phyloP scores from a whole-genome alignment of 2,888 invertebrate species.

The Timema podura region DNA sequence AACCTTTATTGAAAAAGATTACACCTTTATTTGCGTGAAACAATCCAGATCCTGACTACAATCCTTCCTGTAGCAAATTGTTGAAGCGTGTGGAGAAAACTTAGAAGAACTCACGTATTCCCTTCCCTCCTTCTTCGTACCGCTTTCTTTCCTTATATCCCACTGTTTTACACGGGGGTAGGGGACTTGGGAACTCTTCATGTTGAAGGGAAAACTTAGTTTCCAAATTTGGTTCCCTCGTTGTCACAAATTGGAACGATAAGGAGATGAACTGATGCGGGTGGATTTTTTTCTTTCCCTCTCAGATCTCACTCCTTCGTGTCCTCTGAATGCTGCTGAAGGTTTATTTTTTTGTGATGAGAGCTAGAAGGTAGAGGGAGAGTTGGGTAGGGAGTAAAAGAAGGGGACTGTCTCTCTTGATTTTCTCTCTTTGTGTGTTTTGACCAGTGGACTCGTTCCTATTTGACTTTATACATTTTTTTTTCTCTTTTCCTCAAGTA shows the following conservation, averaged over 20 bases:
- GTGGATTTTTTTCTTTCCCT: neutral
- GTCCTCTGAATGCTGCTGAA: too few relatives aligned
- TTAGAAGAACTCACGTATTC: too few relatives aligned
- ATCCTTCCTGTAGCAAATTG: too few relatives aligned
- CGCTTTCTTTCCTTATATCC: too few relatives aligned
- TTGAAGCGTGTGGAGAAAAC: too few relatives aligned
- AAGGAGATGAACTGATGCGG: conserved; percentile 11
- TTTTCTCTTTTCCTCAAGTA: neutral
- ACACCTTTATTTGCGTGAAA: too few relatives aligned
- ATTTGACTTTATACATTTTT: conserved; percentile 9
- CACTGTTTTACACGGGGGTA: too few relatives aligned
- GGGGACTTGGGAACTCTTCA: too few relatives aligned
- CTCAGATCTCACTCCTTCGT: too few relatives aligned
- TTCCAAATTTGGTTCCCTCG: conserved; percentile 22
- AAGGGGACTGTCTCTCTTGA: conserved; percentile 11
- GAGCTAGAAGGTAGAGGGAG: neutral
- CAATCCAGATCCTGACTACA: too few relatives aligned
- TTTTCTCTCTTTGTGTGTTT: conserved; percentile 6
- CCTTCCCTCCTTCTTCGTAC: too few relatives aligned
- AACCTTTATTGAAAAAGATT: too few relatives aligned
- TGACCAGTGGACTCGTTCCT: conserved; percentile 4
- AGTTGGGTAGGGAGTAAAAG: neutral
- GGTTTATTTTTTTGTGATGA: neutral
- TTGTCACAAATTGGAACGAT: conserved; percentile 20
- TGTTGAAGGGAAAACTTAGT: conserved; percentile 8